These are phyloP conservation scores for Macroramphosus scolopax DNA, from an alignment of 2,797 vertebrate genomes.

Conservation along the genomic window DNA sequence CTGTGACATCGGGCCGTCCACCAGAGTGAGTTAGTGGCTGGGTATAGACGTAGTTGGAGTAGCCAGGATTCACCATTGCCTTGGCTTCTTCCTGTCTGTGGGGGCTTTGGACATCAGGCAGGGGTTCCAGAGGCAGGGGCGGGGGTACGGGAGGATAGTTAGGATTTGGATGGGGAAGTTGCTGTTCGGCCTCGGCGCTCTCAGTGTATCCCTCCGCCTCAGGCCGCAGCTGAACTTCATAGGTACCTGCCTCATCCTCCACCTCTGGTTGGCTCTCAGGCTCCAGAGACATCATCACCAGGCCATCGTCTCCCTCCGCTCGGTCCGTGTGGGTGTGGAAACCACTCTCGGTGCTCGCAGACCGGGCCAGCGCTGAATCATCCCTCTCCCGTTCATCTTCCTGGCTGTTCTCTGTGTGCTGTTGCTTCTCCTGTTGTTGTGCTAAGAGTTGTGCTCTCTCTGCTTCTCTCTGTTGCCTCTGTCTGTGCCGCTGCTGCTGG, in stretches of 20 bases:
- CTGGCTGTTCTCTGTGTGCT: conserved; percentile 58
- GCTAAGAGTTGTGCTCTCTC: conserved; percentile 65
- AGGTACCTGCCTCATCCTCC: conserved; percentile 33
- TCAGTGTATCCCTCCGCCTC: conserved; percentile 90
- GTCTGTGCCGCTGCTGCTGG: conserved; percentile 69
- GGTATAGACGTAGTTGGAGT: conserved; percentile 88
- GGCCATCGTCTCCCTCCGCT: conserved; percentile 89
- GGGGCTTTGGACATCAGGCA: conserved; percentile 78
- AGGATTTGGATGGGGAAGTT: conserved; percentile 70
- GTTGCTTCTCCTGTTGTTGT: conserved; percentile 51
- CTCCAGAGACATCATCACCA: conserved; percentile 75
- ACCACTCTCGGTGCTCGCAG: conserved; percentile 93
- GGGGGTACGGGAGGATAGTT: conserved; percentile 79
- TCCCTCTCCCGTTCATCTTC: conserved; percentile 80
- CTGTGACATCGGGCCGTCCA: conserved; percentile 41
- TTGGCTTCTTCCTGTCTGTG: conserved; percentile 82
- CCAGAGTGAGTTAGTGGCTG: conserved; percentile 78
- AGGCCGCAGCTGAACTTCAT: conserved; percentile 60
- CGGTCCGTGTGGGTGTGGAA: conserved; percentile 95
- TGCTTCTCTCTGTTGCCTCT: conserved; percentile 67
- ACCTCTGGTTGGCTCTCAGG: conserved; percentile 79
- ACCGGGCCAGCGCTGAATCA: conserved; percentile 81
- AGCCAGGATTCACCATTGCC: conserved; percentile 83
- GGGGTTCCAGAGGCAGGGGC: conserved; percentile 79
- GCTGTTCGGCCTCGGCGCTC: conserved; percentile 89